Percentiles rank a stretch among this genome's conserved stretches.
These are phyloP conservation scores for Melikaiella ostensackeni DNA, from an alignment of 2,888 invertebrate genomes.

Conservation along the genomic window DNA sequence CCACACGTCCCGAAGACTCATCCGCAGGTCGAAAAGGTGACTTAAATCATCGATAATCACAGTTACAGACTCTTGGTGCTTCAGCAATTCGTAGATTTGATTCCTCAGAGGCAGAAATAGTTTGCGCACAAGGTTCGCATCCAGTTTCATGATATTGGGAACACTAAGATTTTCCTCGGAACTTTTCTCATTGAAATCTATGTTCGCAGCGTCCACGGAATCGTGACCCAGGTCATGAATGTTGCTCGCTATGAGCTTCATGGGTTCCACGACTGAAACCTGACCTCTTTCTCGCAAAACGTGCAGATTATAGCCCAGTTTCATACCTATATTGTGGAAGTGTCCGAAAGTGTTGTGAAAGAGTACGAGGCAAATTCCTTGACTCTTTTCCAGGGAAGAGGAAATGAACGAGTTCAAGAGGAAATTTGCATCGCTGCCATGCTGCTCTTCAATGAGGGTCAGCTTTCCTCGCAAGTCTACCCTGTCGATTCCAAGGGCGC, in stretches of 20 bases:
- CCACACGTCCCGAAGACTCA: slow-evolving; percentile 79
- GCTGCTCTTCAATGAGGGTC: slow-evolving; percentile 84
- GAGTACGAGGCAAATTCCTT: slow-evolving; percentile 82
- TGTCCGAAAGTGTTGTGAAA: slow-evolving; percentile 86
- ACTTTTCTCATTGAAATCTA: slow-evolving; percentile 68
- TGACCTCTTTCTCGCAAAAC: slow-evolving; percentile 77
- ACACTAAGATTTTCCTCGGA: slow-evolving; percentile 48
- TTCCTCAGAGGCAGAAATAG: slow-evolving; percentile 77
- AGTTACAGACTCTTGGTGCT: slow-evolving; percentile 77
- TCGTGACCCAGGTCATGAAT: slow-evolving; percentile 75
- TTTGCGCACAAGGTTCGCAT: slow-evolving; percentile 75
- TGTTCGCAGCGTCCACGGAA: slow-evolving; percentile 74
- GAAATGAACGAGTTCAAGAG: slow-evolving; percentile 83
- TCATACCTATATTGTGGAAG: slow-evolving; percentile 87
- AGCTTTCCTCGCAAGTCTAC: slow-evolving; percentile 79
- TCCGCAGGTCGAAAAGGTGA: slow-evolving; percentile 84
- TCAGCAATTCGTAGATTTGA: slow-evolving; percentile 73
- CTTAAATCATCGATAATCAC: slow-evolving; percentile 86
- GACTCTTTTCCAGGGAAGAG: slow-evolving; percentile 81
- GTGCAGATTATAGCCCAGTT: slow-evolving; percentile 85
- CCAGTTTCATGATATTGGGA: slow-evolving; percentile 63
- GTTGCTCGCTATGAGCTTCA: slow-evolving; percentile 72
- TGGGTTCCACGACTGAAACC: slow-evolving; percentile 79
- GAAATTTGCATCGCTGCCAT: slow-evolving; percentile 86
- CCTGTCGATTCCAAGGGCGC: slow-evolving; percentile 83